Conservation (phyloP, 2,888 invertebrate genomes). For the Branchellion lobata region DNA sequence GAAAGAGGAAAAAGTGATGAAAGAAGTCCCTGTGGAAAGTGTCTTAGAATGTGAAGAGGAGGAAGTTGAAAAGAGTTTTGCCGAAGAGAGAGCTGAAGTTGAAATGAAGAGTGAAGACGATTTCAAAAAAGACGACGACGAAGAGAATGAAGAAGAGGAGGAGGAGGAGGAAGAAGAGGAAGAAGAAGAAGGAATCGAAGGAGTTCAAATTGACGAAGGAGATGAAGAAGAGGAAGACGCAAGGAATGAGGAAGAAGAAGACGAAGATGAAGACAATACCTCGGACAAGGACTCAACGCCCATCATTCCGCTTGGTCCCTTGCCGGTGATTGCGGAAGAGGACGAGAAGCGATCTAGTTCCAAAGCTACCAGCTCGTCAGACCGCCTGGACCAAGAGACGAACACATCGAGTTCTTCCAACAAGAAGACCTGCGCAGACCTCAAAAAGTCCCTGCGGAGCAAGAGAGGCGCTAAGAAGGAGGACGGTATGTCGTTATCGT, state of each 20-base stretch:
- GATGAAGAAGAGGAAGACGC: slow-evolving; percentile 54
- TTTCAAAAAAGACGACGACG: background rate
- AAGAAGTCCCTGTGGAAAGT: too few relatives aligned
- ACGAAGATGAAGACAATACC: slow-evolving; percentile 71
- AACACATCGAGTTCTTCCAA: slow-evolving; percentile 49
- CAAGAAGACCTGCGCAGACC: background rate
- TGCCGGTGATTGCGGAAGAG: slow-evolving; percentile 48
- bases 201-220: background rate
- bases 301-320: background rate
- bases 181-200: background rate
- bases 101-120: too few relatives aligned
- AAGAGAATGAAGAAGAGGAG: background rate
- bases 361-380: slow-evolving; percentile 48
- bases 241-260: slow-evolving; percentile 65
- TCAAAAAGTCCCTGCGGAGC: background rate
- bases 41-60: background rate
- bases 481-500: slow-evolving; percentile 76
- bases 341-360: slow-evolving; percentile 48
- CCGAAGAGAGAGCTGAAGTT: background rate
- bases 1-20: too few relatives aligned
- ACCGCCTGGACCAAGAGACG: slow-evolving; percentile 44
- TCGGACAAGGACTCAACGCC: background rate
- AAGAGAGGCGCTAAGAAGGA: slow-evolving; percentile 71
- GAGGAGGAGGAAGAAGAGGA: background rate
- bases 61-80: too few relatives aligned